phyloP scores from a whole-genome alignment of 2,797 vertebrate genomes.

The Arrhamphus sclerolepis region DNA sequence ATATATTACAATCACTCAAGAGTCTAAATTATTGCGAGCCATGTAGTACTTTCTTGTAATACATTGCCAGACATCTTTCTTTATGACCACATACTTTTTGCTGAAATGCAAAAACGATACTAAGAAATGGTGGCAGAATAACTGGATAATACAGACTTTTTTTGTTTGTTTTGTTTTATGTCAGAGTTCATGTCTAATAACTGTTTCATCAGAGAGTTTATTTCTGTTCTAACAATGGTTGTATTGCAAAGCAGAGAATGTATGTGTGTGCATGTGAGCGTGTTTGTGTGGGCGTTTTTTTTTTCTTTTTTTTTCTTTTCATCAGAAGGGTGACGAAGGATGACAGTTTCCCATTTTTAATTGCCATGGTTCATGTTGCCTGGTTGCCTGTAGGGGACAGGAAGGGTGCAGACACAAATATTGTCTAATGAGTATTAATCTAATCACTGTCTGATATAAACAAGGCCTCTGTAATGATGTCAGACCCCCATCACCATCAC shows the following conservation, averaged over 20 bases:
- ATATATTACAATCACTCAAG: conserved; percentile 50
- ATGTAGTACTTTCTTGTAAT: conserved; percentile 32
- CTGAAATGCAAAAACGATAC: conserved; percentile 13
- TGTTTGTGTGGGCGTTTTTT: conserved; percentile 3
- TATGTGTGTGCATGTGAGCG: background rate
- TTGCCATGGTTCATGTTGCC: conserved; percentile 80
- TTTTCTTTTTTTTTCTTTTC: conserved; percentile 32
- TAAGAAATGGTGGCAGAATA: conserved; percentile 11
- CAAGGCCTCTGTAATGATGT: conserved; percentile 77
- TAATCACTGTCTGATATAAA: conserved; percentile 87
- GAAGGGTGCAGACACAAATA: conserved; percentile 84
- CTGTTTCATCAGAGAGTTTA: conserved; percentile 44
- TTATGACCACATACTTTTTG: conserved; percentile 7
- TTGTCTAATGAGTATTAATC: conserved; percentile 91
- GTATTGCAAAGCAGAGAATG: conserved; percentile 22
- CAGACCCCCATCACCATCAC: conserved; percentile 60
- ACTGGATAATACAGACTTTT: background rate
- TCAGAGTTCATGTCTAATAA: conserved; percentile 26
- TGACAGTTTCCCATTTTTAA: conserved; percentile 83
- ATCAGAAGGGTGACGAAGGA: conserved; percentile 63
- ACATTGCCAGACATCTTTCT: conserved; percentile 3
- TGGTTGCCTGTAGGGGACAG: conserved; percentile 76
- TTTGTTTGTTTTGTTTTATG: conserved; percentile 8
- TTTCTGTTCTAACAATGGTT: conserved; percentile 31
- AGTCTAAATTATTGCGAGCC: conserved; percentile 30